These are phyloP conservation scores for Neomonachus schauinslandi DNA, from an alignment of 2,113 vertebrate species.

Conservation along the genomic window DNA sequence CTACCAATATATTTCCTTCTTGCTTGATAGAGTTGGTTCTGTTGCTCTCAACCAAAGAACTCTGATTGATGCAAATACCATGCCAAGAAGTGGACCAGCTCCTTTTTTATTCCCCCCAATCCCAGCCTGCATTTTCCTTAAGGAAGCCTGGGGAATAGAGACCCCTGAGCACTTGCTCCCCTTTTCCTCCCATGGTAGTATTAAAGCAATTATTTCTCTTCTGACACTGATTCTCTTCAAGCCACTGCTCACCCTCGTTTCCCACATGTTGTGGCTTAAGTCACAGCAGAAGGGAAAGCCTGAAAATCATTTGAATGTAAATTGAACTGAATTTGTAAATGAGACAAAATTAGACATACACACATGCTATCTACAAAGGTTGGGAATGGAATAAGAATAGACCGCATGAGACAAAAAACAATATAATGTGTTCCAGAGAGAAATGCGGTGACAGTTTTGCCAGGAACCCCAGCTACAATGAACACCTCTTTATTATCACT, in stretches of 20 bases:
- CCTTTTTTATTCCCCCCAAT: not conserved
- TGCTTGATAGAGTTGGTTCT: not conserved
- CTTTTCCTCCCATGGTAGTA: not conserved
- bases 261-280: not conserved
- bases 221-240: not conserved
- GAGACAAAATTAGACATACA: constrained; percentile 37
- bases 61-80: not conserved
- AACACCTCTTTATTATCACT: not conserved
- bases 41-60: not conserved
- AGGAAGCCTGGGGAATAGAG: not conserved
- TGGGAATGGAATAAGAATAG: constrained; percentile 15
- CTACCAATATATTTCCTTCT: not conserved
- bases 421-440: not conserved
- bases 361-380: not conserved
- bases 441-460: not conserved
- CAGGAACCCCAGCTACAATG: not conserved
- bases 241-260: not conserved
- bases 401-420: not conserved
- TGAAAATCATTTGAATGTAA: constrained; percentile 40
- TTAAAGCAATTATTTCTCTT: not conserved
- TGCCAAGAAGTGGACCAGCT: not conserved
- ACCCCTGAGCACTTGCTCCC: not conserved
- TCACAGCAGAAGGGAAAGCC: not conserved
- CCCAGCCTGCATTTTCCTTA: not conserved
- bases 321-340: constrained; percentile 39